Conservation (phyloP, 2,888 invertebrate genomes). For the Cephonodes hylas region DNA sequence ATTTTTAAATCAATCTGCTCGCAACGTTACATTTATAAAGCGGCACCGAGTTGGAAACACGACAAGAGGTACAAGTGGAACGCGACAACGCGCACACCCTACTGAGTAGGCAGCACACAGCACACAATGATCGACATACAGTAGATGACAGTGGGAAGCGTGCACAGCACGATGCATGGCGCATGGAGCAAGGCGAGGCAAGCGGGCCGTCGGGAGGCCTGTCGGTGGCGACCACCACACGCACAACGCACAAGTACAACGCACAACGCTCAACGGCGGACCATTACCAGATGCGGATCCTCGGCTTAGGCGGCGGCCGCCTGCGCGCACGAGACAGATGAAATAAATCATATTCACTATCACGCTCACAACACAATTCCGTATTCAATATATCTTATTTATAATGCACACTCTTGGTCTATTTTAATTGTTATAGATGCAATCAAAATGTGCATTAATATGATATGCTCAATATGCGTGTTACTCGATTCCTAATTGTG, state of each 20-base stretch:
- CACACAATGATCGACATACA: conserved; percentile 20
- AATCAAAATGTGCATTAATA: background rate
- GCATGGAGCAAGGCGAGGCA: conserved; percentile 33
- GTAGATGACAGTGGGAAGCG: conserved; percentile 61
- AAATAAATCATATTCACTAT: conserved; percentile 71
- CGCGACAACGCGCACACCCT: background rate
- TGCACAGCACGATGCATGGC: conserved; percentile 75
- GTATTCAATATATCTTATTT: background rate
- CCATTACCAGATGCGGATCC: conserved; percentile 95
- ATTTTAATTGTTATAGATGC: background rate
- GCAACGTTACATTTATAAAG: background rate
- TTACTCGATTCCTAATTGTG: background rate
- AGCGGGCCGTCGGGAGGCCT: conserved; percentile 71
- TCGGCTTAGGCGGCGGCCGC: conserved; percentile 93
- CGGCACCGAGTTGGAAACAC: background rate
- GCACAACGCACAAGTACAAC: conserved; percentile 21
- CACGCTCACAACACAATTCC: conserved; percentile 39
- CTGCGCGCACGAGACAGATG: conserved; percentile 81
- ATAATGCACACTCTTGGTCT: background rate
- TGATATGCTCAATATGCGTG: background rate
- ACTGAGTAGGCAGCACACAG: background rate
- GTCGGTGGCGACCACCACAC: conserved; percentile 59
- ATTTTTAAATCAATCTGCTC: conserved; percentile 9
- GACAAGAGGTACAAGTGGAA: background rate
- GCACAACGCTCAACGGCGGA: conserved; percentile 40